Base-by-base conservation (phyloP, 2,113 vertebrate species). In the Tautogolabrus adspersus region DNA sequence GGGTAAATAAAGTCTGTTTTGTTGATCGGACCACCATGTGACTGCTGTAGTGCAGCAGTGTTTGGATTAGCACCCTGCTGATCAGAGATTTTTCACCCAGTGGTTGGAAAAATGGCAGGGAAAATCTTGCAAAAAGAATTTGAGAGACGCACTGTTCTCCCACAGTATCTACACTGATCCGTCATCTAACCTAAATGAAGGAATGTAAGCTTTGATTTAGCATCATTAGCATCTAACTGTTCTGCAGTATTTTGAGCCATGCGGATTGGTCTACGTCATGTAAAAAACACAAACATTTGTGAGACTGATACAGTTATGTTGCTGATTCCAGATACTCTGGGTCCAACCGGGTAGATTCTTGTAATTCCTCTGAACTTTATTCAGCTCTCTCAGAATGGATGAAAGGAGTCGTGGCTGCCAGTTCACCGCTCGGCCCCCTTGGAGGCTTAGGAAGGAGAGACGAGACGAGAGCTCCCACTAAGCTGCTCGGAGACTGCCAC, bases 351-450 rank as follows among this genome's bases (percentile, higher is more conserved):
- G 75, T 66, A 76, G 87, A 93, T 93, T 91, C 88, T 80, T 89
- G 85, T 93, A 90, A 93, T 91, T 90, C 90, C 64, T 87, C 87
- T 91, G 82, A 94, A 93, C 90, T 91, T 88, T 87, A 85, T 81
- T 88, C 85, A 77, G 72, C 70, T 88, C 59, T 89, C 85, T 66
- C 56, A 85, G 77, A 89, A 84, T 81, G 87, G 88, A 92, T 88
- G 76, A 92, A 88, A 91, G 86, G 65, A 73, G 79, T 54, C 42
- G 59, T 66, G 77, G 76, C 58, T 88, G 83, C 79, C 84, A 80
- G 82, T 87, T 87, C 83, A 86, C 83, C 86, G 79, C 84, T 73
- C 44, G 15, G 68, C 64, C 78, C 63, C 78, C 65, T 77, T n/a
- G 21, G 75, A 71, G 76, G 85, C 77, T 91, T 88, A 89, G 77